Evolutionary conservation across 2,888 invertebrate species (phyloP).

Genomic region (Periphyllus acericola): DNA sequence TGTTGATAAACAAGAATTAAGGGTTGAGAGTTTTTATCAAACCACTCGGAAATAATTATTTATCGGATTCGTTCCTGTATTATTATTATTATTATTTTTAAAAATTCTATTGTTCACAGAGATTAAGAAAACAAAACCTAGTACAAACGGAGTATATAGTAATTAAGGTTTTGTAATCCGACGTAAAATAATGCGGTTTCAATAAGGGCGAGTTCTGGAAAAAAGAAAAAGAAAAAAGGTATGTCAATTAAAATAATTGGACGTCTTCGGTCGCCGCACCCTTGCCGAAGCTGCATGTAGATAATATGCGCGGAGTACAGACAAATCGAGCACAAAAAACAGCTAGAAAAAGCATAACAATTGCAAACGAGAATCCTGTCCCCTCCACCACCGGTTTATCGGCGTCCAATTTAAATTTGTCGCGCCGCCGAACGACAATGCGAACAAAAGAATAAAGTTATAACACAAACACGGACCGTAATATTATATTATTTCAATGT

Average conservation of each 20-base stretch:
- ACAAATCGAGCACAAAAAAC: neutral
- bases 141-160: conserved; percentile 1
- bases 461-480: neutral
- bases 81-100: neutral
- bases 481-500: too few relatives aligned
- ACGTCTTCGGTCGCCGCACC: neutral
- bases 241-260: neutral
- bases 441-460: neutral
- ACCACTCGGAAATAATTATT: conserved; percentile 7
- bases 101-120: neutral
- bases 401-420: neutral
- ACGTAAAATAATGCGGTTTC: neutral
- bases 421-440: neutral
- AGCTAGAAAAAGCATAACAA: neutral
- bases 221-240: neutral
- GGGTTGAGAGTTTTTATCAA: neutral
- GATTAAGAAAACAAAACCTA: conserved; percentile 6
- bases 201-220: neutral
- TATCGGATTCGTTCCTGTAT: neutral
- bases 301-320: neutral
- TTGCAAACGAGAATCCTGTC: neutral
- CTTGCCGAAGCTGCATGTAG: neutral
- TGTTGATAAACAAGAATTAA: neutral
- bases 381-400: neutral
- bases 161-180: conserved; percentile 18